phyloP scores from a whole-genome alignment of 2,113 vertebrate species.

The Okapia johnstoni region DNA sequence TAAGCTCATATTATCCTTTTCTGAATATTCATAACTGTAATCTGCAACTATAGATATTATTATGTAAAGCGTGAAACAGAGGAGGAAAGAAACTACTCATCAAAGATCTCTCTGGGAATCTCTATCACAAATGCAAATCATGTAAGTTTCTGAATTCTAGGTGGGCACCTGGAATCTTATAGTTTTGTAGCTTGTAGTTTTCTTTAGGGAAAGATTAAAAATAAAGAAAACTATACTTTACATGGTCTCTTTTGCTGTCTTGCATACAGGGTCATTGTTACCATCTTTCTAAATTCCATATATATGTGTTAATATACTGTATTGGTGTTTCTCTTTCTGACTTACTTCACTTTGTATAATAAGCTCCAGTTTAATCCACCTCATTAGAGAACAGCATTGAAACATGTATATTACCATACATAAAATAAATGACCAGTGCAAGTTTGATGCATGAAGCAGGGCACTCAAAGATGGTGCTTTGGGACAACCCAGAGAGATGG shows the following conservation, averaged over 20 bases:
- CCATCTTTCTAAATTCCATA: background rate
- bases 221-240: background rate
- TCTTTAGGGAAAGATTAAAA: conserved; percentile 13
- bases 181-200: background rate
- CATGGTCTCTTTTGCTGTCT: background rate
- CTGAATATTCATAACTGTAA: background rate
- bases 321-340: background rate
- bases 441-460: background rate
- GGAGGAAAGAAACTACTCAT: background rate
- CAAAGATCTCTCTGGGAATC: background rate
- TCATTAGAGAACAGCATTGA: background rate
- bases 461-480: background rate
- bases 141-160: background rate
- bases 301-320: background rate
- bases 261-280: background rate
- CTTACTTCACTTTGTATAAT: background rate
- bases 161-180: background rate
- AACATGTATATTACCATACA: background rate
- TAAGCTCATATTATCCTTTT: background rate
- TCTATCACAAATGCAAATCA: background rate
- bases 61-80: background rate
- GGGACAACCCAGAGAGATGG: background rate
- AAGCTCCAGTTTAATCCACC: background rate
- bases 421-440: background rate
- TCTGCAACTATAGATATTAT: background rate